These are phyloP conservation scores for Xestia rhomboidea DNA, from an alignment of 2,888 invertebrate species.

Conservation along the genomic window DNA sequence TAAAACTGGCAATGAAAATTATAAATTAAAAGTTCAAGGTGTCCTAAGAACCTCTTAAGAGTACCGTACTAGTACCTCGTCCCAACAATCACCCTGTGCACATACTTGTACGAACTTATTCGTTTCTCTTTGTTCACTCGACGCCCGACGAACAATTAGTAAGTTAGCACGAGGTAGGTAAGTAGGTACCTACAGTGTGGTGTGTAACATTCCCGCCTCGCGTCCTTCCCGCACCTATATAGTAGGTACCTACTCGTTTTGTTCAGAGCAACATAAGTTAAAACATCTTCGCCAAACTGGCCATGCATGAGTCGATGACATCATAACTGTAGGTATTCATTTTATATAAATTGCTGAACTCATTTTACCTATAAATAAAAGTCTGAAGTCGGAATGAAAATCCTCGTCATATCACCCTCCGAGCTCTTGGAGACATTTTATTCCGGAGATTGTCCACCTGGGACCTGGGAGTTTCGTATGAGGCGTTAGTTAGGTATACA, in stretches of 20 bases:
- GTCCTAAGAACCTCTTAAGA: too few species aligned
- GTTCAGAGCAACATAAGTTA: not conserved
- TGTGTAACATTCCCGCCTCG: not conserved
- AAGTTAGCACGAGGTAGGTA: not conserved
- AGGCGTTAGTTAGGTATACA: not conserved
- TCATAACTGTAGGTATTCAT: constrained; percentile 4
- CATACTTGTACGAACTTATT: too few species aligned
- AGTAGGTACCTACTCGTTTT: not conserved
- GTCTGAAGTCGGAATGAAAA: constrained; percentile 20
- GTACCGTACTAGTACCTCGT: too few species aligned
- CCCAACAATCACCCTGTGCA: too few species aligned
- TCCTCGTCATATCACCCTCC: not conserved
- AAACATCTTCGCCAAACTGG: not conserved
- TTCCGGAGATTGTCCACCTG: not conserved
- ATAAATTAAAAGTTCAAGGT: too few species aligned
- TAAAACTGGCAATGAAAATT: too few species aligned
- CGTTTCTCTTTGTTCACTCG: not conserved
- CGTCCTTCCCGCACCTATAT: not conserved
- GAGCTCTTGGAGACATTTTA: not conserved
- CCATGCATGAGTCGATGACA: constrained; percentile 11
- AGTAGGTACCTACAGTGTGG: too few species aligned
- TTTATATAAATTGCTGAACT: constrained; percentile 23
- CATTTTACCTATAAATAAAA: constrained; percentile 23
- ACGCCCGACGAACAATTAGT: not conserved
- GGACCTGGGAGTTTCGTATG: not conserved